These are phyloP conservation scores for Tenthredo amoena DNA, from an alignment of 2,888 invertebrate species.

Conservation along the genomic window DNA sequence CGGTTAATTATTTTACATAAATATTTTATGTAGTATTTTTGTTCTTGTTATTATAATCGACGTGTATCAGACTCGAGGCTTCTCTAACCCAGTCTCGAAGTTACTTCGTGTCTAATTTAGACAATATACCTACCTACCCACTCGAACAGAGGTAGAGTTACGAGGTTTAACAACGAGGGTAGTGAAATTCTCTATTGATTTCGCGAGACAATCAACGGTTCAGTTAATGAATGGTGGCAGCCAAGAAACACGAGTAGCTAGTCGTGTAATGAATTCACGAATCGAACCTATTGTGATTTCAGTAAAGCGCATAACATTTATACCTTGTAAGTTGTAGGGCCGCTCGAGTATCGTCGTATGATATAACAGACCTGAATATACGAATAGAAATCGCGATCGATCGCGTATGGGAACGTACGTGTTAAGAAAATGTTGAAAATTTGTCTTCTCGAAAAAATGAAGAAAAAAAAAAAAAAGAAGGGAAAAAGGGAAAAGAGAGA, in stretches of 20 bases:
- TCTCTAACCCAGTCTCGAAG: background rate
- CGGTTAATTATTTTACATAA: background rate
- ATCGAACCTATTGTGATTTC: constrained; percentile 13
- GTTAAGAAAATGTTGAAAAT: background rate
- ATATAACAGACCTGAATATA: too few relatives aligned
- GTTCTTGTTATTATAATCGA: too few relatives aligned
- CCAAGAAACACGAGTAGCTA: constrained; percentile 15
- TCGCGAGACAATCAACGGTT: background rate
- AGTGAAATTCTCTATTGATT: background rate
- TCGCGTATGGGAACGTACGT: background rate
- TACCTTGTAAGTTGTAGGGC: background rate
- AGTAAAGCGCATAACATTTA: background rate
- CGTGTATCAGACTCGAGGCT: background rate
- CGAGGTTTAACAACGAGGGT: background rate
- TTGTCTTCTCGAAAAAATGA: background rate
- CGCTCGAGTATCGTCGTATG: background rate
- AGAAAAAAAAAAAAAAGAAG: background rate
- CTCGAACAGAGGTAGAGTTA: background rate
- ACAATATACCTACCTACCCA: background rate
- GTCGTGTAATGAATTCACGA: constrained; percentile 27
- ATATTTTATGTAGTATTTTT: background rate
- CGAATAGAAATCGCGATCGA: background rate
- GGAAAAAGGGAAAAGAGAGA: too few relatives aligned
- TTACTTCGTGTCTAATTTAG: background rate
- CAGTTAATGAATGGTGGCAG: constrained; percentile 20